Conservation (phyloP, 2,888 invertebrate genomes). For the Diadegma fenestrale region DNA sequence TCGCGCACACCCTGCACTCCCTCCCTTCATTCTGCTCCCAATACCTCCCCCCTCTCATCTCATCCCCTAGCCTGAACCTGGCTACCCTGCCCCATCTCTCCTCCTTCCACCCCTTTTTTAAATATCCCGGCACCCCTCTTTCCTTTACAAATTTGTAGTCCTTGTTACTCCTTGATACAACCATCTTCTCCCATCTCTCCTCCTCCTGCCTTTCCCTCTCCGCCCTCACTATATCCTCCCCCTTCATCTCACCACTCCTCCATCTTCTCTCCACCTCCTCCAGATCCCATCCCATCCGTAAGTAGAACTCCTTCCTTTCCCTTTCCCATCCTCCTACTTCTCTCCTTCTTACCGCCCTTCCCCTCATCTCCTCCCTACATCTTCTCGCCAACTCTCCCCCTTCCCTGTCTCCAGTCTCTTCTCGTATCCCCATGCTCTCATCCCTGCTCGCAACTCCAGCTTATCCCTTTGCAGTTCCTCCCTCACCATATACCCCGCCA, state of each 20-base stretch:
- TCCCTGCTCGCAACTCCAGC: conserved; percentile 34
- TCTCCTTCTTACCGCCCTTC: conserved; percentile 32
- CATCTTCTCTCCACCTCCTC: background rate
- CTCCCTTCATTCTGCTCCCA: background rate
- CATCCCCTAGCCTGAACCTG: background rate
- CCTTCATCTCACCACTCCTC: background rate
- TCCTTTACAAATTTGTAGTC: background rate
- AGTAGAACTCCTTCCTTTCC: background rate
- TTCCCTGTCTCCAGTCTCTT: conserved; percentile 46
- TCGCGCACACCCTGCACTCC: background rate
- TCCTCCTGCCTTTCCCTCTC: background rate
- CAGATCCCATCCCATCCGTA: background rate
- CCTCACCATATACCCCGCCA: conserved; percentile 59
- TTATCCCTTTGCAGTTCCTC: background rate
- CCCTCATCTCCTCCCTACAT: conserved; percentile 16
- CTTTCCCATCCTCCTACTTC: conserved; percentile 29
- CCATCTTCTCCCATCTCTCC: background rate
- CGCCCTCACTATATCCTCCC: background rate
- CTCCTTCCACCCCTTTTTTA: background rate
- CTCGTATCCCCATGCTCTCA: conserved; percentile 28
- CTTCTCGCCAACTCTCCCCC: conserved; percentile 21
- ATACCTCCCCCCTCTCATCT: background rate
- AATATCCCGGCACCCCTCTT: background rate
- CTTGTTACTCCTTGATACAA: background rate
- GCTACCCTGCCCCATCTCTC: background rate